Evolutionary conservation across 1,140 invertebrate species (phyloP).

Genomic region (Diachasmimorpha longicaudata): DNA sequence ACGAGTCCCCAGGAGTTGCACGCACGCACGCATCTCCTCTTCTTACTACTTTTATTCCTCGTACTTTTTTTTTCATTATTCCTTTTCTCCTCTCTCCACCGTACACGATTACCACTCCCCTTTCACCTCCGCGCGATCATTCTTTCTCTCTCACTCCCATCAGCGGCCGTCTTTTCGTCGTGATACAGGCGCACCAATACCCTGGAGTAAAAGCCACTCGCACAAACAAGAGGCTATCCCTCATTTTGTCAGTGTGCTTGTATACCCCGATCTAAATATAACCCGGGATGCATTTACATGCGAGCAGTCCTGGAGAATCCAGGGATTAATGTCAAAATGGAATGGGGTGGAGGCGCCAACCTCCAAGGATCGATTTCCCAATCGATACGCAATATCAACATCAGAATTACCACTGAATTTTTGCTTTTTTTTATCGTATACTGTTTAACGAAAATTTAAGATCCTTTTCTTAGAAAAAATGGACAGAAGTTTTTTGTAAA

Average conservation of each 20-base stretch:
- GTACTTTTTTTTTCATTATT: conserved; percentile 4
- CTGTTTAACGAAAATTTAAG: too few relatives aligned
- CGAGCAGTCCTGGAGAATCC: conserved; percentile 54
- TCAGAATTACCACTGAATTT: neutral
- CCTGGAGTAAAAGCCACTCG: neutral
- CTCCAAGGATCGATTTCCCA: conserved; percentile 20
- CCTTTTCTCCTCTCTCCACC: conserved; percentile 15
- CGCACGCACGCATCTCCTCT: conserved; percentile 44
- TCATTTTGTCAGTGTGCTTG: conserved; percentile 14
- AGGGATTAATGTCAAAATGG: conserved; percentile 58
- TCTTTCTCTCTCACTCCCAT: neutral
- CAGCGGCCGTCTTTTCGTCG: neutral
- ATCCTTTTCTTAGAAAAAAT: too few relatives aligned
- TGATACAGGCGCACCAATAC: conserved; percentile 8
- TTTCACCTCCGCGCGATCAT: neutral
- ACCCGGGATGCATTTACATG: conserved; percentile 55
- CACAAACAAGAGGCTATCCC: conserved; percentile 21
- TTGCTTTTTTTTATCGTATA: neutral
- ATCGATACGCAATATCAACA: conserved; percentile 9
- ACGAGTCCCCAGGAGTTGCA: conserved; percentile 55
- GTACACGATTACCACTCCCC: conserved; percentile 22
- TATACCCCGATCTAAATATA: conserved; percentile 57
- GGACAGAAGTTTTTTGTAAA: too few relatives aligned
- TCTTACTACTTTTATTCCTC: conserved; percentile 23
- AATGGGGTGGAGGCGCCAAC: conserved; percentile 38